Conservation (phyloP, 2,797 vertebrate species). For the Sebastes umbrosus region DNA sequence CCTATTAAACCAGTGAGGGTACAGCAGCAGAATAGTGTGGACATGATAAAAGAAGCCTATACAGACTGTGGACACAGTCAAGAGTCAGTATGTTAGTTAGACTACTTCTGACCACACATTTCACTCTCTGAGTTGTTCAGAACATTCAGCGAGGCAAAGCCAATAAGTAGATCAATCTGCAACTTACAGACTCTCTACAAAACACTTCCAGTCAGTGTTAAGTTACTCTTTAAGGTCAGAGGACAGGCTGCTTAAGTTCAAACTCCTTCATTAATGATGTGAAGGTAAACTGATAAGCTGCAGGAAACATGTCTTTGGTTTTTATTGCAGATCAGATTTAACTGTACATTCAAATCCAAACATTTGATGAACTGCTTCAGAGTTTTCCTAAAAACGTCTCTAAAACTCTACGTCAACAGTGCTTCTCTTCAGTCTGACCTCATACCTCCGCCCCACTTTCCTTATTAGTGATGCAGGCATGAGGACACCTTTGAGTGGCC, state of each 20-base stretch:
- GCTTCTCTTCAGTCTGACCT: background rate
- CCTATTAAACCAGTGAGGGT: background rate
- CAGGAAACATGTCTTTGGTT: background rate
- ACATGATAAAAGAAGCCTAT: background rate
- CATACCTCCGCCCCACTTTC: background rate
- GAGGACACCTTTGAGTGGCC: conserved; percentile 2
- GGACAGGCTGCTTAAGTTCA: background rate
- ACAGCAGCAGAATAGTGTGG: background rate
- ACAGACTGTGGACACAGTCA: background rate
- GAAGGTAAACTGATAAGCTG: background rate
- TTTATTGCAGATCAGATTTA: background rate
- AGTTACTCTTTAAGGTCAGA: conserved; percentile 9
- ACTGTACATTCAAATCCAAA: background rate
- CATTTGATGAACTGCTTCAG: background rate
- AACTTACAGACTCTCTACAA: background rate
- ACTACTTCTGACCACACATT: background rate
- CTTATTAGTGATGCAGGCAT: background rate
- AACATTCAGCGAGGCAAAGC: too few relatives aligned
- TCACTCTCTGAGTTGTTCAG: background rate
- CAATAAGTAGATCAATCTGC: background rate
- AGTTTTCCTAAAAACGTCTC: background rate
- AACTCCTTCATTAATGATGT: conserved; percentile 1
- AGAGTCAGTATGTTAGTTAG: background rate
- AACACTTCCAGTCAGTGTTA: background rate
- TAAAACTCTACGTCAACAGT: background rate